Conservation (phyloP, 1,140 invertebrate genomes). For the Mercenaria mercenaria region DNA sequence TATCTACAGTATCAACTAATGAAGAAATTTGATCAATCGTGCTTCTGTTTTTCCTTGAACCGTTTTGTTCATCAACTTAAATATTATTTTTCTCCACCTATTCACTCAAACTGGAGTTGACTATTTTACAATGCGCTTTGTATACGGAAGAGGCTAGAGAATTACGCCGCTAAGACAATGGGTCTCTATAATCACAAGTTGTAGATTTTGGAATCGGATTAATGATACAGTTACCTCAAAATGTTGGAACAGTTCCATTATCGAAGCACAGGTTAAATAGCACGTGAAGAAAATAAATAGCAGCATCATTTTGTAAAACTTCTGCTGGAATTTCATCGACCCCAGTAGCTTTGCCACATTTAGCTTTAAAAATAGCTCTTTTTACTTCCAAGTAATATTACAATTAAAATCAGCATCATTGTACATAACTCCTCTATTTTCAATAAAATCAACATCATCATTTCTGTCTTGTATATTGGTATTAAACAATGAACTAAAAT, state of each 20-base stretch:
- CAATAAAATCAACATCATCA: not conserved
- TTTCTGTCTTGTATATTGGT: not conserved
- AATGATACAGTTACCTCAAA: not conserved
- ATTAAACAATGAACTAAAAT: not conserved
- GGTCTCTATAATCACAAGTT: conserved; percentile 34
- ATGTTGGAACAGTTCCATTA: not conserved
- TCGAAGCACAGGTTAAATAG: not conserved
- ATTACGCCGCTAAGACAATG: not conserved
- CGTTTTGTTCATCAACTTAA: not conserved
- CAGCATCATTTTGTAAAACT: not conserved
- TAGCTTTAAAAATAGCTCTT: not conserved
- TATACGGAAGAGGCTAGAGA: not conserved
- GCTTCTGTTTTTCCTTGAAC: conserved; percentile 32
- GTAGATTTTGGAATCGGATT: not conserved
- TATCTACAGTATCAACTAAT: not conserved
- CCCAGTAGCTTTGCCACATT: not conserved
- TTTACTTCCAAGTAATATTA: not conserved
- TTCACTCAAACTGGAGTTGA: not conserved
- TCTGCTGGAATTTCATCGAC: not conserved
- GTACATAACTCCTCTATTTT: not conserved
- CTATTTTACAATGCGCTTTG: not conserved
- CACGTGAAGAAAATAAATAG: not conserved
- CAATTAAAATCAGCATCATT: not conserved
- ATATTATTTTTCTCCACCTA: not conserved
- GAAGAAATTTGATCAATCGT: conserved; percentile 4